These are phyloP conservation scores for Metellina segmentata DNA, from an alignment of 2,888 invertebrate genomes.

Conservation along the genomic window DNA sequence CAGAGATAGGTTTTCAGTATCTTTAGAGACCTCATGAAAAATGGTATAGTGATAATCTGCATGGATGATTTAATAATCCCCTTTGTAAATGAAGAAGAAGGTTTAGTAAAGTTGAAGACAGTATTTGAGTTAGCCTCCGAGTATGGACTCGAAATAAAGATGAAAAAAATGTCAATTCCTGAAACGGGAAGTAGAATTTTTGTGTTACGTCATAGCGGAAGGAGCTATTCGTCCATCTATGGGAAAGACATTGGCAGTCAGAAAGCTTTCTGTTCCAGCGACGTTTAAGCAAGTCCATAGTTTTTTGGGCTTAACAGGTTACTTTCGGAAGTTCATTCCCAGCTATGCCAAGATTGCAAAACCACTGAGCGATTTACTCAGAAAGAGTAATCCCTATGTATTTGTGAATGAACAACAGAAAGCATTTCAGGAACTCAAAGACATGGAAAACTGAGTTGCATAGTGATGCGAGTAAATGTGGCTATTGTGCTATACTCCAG, in stretches of 20 bases:
- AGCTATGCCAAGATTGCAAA: slow-evolving; percentile 18
- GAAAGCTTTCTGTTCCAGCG: no score
- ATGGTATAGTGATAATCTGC: neutral
- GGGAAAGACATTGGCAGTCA: no score
- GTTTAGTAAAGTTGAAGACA: neutral
- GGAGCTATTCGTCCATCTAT: slow-evolving; percentile 17
- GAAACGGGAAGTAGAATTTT: slow-evolving; percentile 13
- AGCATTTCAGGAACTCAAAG: neutral
- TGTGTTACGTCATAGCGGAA: slow-evolving; percentile 22
- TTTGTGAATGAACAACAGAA: neutral
- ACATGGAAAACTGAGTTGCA: slow-evolving; percentile 4
- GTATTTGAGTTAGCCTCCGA: neutral
- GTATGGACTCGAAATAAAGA: slow-evolving; percentile 30
- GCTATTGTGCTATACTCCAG: neutral
- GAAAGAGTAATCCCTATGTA: neutral
- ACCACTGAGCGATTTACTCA: slow-evolving; percentile 21
- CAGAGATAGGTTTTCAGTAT: slow-evolving; percentile 13
- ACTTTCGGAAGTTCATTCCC: slow-evolving; percentile 44
- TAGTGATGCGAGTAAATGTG: neutral
- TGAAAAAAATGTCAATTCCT: slow-evolving; percentile 48
- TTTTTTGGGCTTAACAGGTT: neutral
- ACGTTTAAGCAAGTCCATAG: no score
- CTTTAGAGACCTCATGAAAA: neutral
- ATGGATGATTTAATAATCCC: neutral
- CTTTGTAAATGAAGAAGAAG: neutral